A percentile compares a stretch with the other conserved stretches of the same genome.
Evolutionary conservation across 1,140 invertebrate genomes (phyloP).

Genomic region (Microvelia longipes): DNA sequence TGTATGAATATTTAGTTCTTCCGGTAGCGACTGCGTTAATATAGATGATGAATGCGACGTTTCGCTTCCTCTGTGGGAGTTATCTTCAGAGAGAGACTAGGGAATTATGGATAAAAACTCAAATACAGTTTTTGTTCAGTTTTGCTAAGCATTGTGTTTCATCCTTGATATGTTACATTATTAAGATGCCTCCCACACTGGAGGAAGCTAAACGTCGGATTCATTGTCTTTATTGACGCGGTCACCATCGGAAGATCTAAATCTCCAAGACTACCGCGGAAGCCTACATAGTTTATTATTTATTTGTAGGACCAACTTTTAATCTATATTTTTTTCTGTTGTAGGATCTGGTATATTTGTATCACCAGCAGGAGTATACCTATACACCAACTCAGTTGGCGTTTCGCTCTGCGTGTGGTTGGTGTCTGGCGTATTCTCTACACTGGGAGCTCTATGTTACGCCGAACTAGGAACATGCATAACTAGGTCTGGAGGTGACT

Average conservation of each 20-base stretch:
- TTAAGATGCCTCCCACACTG: not conserved
- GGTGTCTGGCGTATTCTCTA: constrained; percentile 53
- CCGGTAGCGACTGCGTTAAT: no score
- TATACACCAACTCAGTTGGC: constrained; percentile 44
- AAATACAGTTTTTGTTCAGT: no score
- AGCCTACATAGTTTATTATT: not conserved
- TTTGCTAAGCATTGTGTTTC: not conserved
- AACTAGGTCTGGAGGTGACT: constrained; percentile 66
- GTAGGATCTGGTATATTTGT: constrained; percentile 14
- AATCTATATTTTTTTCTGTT: not conserved
- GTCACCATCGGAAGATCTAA: not conserved
- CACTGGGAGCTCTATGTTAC: constrained; percentile 63
- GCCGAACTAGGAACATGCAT: constrained; percentile 64
- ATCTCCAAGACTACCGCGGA: not conserved
- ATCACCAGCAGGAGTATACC: constrained; percentile 34
- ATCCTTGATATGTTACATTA: not conserved
- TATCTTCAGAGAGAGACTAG: no score
- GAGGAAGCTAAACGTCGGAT: not conserved
- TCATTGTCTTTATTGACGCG: not conserved
- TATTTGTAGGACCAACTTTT: no score
- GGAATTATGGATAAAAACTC: no score
- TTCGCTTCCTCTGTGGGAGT: no score
- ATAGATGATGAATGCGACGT: no score
- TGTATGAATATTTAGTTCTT: no score
- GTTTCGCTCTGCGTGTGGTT: constrained; percentile 56